These are phyloP conservation scores for Pomatorhinus ruficollis DNA, from an alignment of 2,113 vertebrate species.

Conservation along the genomic window DNA sequence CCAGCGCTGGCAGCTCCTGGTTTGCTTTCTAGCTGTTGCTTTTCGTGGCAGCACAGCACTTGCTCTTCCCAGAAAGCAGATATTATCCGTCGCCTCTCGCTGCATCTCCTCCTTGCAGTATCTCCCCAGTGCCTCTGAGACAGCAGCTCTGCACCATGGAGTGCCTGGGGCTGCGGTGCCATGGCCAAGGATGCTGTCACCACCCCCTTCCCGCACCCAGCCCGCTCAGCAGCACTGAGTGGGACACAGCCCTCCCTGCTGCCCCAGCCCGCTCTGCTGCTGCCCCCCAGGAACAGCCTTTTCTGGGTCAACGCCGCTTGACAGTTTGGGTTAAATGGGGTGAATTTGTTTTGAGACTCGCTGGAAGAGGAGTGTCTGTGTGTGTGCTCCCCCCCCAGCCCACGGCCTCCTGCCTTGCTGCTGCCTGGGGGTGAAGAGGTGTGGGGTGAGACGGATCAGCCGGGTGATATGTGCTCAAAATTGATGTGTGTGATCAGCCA, in stretches of 20 bases:
- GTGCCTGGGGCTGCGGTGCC: not conserved
- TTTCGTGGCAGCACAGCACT: not conserved
- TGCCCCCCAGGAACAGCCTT: not conserved
- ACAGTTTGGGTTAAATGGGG: not conserved
- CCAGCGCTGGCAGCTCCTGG: not conserved
- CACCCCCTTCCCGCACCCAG: not conserved
- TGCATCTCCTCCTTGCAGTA: not conserved
- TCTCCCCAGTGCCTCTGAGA: not conserved
- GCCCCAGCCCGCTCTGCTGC: not conserved
- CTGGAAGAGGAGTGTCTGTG: not conserved
- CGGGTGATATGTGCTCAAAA: rapidly evolving
- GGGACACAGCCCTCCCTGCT: not conserved
- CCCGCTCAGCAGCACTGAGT: rapidly evolving
- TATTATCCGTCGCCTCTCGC: rapidly evolving
- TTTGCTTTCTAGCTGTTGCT: not conserved
- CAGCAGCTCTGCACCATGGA: not conserved
- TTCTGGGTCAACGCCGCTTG: not conserved
- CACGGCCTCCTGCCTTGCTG: not conserved
- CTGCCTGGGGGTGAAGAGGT: not conserved
- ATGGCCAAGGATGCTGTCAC: not conserved
- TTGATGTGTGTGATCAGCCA: not conserved
- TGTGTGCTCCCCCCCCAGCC: not conserved
- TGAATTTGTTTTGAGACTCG: not conserved
- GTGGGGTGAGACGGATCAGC: not conserved
- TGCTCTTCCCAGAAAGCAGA: not conserved